phyloP scores from a whole-genome alignment of 2,113 vertebrate genomes.

The Promerops cafer region DNA sequence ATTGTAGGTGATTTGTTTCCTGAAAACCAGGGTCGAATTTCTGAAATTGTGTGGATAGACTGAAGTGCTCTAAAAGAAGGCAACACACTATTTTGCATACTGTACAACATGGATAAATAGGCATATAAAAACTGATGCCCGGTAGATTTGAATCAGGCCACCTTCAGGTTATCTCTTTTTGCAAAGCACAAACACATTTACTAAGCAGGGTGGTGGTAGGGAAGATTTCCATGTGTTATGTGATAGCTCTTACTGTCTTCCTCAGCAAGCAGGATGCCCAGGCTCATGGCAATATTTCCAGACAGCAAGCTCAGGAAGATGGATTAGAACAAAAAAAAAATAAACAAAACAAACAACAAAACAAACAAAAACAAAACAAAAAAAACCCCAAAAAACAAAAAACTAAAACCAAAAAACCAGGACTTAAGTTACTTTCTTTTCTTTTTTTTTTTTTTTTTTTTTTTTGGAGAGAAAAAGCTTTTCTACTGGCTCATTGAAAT shows the following conservation, averaged over 20 bases:
- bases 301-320: not conserved
- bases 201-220: too few species aligned
- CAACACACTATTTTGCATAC: too few species aligned
- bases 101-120: accelerated
- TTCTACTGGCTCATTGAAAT: not conserved
- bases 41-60: not conserved
- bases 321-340: not conserved
- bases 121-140: accelerated
- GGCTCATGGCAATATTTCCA: not conserved
- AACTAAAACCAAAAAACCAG: not conserved
- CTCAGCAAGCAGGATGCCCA: too few species aligned
- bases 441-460: not conserved
- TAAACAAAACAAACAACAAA: too few species aligned
- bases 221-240: not conserved
- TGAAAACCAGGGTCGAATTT: not conserved
- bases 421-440: not conserved
- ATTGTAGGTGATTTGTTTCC: not conserved
- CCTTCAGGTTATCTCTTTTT: not conserved
- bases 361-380: not conserved
- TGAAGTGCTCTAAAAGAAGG: not conserved
- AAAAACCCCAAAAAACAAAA: too few species aligned
- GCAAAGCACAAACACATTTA: not conserved
- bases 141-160: not conserved
- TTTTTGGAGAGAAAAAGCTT: not conserved
- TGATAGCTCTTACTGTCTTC: not conserved